Base-by-base conservation (phyloP, 2,888 invertebrate species). In the Lydus trimaculatus region DNA sequence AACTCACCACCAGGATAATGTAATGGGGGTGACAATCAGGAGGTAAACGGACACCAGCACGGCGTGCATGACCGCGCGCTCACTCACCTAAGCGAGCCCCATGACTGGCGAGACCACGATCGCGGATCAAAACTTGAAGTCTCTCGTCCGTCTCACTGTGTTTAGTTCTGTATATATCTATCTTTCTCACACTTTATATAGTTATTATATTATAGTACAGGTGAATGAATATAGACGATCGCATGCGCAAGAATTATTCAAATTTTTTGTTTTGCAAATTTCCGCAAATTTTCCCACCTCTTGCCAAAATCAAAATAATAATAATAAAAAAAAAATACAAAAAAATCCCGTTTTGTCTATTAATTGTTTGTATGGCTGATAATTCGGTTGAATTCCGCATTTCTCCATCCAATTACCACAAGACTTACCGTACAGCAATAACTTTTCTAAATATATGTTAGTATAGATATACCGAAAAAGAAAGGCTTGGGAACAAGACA, bases 1-100 rank as follows among this genome's bases (percentile, higher is more conserved):
- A 67, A 93, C 94, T 92, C 88, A 95, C 95, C 94, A 94, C 90
- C 94, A 93, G 85, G 93, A 91, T 86, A 92, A 93, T 86, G 93
- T 92, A 88, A 94, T 92, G 88, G 94, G 94, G 89, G 92, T 93
- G 89, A 94, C 91, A 87, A 94, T 90, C 89, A 94, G 90, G 85
- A 94, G 89, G 87, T 92, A 93, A 85, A 93, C 90, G 87, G 92
- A 91, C 88, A 94, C 91, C 87, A 93, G 90, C 87, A 93, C 90
- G 86, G 92, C 82, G 83, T 83, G 83, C 83, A 83, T 83, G 81
- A 82, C 82, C 81, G 79, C 83, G 81, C 83, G 81, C 82, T 83
- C 82, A 82, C 83, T 81, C 82, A 82, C 81, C 81, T 81, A 82
- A 78, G 79, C 80, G 82, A 82, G 83, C 83, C 82, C 83, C 83